Conservation (phyloP, 2,888 invertebrate genomes). For the Melanotus villosus region DNA sequence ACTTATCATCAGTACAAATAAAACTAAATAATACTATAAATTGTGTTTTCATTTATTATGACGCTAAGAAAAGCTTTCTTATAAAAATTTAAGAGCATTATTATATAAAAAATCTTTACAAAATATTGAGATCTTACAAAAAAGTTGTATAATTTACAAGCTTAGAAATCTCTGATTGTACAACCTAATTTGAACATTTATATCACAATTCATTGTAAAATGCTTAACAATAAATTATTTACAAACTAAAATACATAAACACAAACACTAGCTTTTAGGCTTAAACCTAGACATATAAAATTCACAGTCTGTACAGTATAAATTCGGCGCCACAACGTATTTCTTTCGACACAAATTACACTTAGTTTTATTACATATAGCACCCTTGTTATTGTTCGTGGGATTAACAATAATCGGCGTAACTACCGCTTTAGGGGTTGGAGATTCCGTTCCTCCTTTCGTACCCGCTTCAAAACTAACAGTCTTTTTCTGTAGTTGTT, state of each 20-base stretch:
- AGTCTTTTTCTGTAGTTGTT: slow-evolving; percentile 73
- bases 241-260: slow-evolving; percentile 8
- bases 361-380: slow-evolving; percentile 73
- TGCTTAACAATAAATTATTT: slow-evolving; percentile 13
- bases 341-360: slow-evolving; percentile 93
- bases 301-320: slow-evolving; percentile 92
- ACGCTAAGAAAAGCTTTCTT: slow-evolving; percentile 24
- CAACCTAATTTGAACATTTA: slow-evolving; percentile 49
- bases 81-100: slow-evolving; percentile 18
- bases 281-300: slow-evolving; percentile 92
- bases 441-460: slow-evolving; percentile 72
- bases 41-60: not conserved
- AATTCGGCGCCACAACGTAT: slow-evolving; percentile 81
- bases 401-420: slow-evolving; percentile 65
- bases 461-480: slow-evolving; percentile 83
- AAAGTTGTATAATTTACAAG: not conserved
- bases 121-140: slow-evolving; percentile 45
- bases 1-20: too few relatives aligned
- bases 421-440: slow-evolving; percentile 62
- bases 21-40: not conserved
- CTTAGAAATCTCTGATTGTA: slow-evolving; percentile 15
- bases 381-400: slow-evolving; percentile 58
- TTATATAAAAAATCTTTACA: slow-evolving; percentile 20
- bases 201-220: slow-evolving; percentile 51
- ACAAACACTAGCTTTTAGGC: slow-evolving; percentile 67